Percentiles rank a stretch among this genome's conserved stretches.
Evolutionary conservation across 1,140 invertebrate species (phyloP).

Genomic region (Platyscapa corneri): DNA sequence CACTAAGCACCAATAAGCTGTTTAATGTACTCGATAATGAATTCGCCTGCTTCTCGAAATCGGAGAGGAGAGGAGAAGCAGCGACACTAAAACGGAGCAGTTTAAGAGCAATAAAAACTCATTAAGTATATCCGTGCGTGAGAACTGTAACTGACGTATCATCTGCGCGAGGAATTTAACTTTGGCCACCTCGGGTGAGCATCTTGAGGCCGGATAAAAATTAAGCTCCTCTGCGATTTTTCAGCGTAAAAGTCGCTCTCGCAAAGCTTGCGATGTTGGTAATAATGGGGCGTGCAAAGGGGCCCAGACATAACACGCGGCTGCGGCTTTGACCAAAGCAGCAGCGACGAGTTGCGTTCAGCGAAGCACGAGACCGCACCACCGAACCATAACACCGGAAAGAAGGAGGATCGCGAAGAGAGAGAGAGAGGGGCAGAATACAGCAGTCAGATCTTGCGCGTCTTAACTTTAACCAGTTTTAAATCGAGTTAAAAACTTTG

Average conservation of each 20-base stretch:
- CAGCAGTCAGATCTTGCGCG: constrained; percentile 30
- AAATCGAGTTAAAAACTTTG: constrained; percentile 57
- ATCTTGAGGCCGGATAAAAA: neutral
- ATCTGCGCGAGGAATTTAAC: no score
- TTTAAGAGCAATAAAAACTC: constrained; percentile 28
- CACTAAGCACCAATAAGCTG: neutral
- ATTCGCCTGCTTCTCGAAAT: neutral
- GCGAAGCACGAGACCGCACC: neutral
- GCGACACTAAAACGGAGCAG: neutral
- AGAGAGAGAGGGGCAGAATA: neutral
- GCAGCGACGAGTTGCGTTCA: neutral
- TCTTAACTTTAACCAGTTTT: constrained; percentile 57
- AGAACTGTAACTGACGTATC: neutral
- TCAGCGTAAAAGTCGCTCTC: neutral
- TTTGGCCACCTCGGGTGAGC: no score
- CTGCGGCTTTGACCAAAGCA: neutral
- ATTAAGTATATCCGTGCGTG: constrained; percentile 4
- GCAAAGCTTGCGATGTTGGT: neutral
- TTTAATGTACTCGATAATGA: constrained; percentile 16
- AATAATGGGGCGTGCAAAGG: constrained; percentile 8
- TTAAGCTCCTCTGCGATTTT: neutral
- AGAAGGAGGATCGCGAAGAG: neutral
- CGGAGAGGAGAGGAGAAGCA: neutral
- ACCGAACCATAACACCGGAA: neutral
- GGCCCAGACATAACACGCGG: neutral